phyloP scores from a whole-genome alignment of 2,797 vertebrate genomes.

The Acrossocheilus fasciatus region DNA sequence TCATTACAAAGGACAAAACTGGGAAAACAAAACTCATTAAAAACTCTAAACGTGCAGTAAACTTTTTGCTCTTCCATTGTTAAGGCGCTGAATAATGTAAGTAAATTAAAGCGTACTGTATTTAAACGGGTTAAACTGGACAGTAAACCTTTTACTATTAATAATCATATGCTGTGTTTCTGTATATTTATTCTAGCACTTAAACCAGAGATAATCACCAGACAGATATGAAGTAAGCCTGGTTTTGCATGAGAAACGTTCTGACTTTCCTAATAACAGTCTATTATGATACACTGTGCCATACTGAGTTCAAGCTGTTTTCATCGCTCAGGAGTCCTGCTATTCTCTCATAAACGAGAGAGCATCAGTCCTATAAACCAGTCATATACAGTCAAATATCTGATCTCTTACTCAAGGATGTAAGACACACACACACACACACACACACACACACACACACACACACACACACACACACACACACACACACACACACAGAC shows the following conservation, averaged over 20 bases:
- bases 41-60: background rate
- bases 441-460: too few relatives aligned
- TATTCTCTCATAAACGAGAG: background rate
- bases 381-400: background rate
- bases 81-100: background rate
- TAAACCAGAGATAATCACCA: background rate
- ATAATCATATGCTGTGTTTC: background rate
- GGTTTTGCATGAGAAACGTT: background rate
- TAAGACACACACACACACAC: too few relatives aligned
- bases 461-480: too few relatives aligned
- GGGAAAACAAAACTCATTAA: constrained; percentile 23
- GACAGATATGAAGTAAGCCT: background rate
- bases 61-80: constrained; percentile 2
- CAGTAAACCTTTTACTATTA: background rate
- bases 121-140: background rate
- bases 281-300: background rate
- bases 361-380: background rate
- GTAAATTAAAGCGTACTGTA: background rate
- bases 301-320: constrained; percentile 6
- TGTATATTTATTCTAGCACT: background rate
- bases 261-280: background rate
- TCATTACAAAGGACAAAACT: constrained; percentile 50
- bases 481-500: background rate
- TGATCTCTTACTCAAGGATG: background rate
- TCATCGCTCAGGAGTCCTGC: background rate